Evolutionary conservation across 1,140 invertebrate species (phyloP).

Genomic region (Formica selysi): DNA sequence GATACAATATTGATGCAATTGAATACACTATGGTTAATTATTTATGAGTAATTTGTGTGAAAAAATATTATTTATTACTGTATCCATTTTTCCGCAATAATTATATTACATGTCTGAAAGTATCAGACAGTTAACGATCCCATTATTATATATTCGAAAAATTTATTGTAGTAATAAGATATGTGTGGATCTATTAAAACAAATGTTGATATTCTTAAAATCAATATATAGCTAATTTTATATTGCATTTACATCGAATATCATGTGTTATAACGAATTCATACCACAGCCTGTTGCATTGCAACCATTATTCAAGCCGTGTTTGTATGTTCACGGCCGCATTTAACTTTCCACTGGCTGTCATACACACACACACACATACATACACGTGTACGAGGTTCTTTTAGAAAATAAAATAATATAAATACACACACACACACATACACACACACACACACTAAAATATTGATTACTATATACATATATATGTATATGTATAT

Average conservation of each 20-base stretch:
- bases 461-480: not conserved
- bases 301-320: slow-evolving; percentile 34
- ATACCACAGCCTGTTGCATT: slow-evolving; percentile 5
- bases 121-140: not conserved
- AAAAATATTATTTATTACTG: not conserved
- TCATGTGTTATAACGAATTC: not conserved
- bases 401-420: not conserved
- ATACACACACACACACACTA: not conserved
- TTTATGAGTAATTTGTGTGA: not conserved
- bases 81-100: not conserved
- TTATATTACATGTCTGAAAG: not conserved
- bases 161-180: too few species aligned
- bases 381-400: not conserved
- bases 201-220: slow-evolving; percentile 1
- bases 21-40: not conserved
- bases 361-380: not conserved
- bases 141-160: too few species aligned
- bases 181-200: too few species aligned
- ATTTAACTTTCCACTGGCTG: not conserved
- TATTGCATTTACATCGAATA: not conserved
- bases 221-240: not conserved
- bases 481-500: not conserved
- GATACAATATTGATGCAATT: not conserved
- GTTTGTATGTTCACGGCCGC: not conserved
- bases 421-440: too few species aligned